Conservation (phyloP, 2,888 invertebrate species). For the Lasioglossum vierecki region DNA sequence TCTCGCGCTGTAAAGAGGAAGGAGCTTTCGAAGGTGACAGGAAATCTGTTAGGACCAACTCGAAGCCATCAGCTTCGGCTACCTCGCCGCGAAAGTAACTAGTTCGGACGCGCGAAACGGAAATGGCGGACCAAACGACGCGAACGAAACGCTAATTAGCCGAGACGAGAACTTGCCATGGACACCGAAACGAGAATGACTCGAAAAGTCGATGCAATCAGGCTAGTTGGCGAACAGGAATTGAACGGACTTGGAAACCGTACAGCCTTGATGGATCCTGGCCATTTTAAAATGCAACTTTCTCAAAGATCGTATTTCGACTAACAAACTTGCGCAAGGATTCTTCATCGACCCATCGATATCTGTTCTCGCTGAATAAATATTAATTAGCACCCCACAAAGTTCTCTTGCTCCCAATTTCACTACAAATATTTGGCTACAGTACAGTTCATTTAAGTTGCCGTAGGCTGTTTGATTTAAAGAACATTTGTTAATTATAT, state of each 20-base stretch:
- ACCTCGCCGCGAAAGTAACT: conserved; percentile 3
- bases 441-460: neutral
- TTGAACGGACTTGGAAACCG: neutral
- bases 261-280: neutral
- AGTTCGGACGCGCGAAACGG: neutral
- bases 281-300: neutral
- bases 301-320: neutral
- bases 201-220: conserved; percentile 7
- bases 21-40: neutral
- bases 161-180: conserved; percentile 13
- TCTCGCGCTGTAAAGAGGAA: neutral
- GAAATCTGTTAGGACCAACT: conserved; percentile 2
- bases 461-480: neutral
- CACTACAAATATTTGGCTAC: neutral
- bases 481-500: neutral
- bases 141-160: conserved; percentile 41
- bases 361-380: neutral
- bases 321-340: neutral
- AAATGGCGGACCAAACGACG: conserved; percentile 28
- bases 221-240: conserved; percentile 3
- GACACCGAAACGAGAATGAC: conserved; percentile 47
- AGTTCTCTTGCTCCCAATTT: neutral
- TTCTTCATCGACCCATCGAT: neutral
- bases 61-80: neutral
- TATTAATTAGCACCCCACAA: neutral